Percentiles rank a stretch among this genome's conserved stretches.
These are phyloP conservation scores for Petroica traversi DNA, from an alignment of 2,113 vertebrate species.

Conservation along the genomic window DNA sequence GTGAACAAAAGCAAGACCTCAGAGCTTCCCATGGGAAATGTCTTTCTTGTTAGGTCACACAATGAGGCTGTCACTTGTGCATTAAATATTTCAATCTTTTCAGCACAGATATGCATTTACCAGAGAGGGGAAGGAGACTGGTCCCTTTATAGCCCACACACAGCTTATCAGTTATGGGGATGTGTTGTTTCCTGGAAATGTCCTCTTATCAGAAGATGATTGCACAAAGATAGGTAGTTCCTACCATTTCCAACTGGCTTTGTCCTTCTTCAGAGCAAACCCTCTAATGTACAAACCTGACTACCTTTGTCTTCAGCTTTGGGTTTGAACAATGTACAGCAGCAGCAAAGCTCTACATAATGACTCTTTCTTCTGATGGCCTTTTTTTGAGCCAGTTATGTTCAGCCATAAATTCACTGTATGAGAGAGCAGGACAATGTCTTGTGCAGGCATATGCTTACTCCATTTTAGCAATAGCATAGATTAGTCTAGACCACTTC, in stretches of 20 bases:
- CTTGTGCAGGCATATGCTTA: neutral
- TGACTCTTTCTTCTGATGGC: neutral
- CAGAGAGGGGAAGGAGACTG: neutral
- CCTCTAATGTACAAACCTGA: neutral
- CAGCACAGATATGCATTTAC: neutral
- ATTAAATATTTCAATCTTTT: neutral
- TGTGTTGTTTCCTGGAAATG: neutral
- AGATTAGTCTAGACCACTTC: neutral
- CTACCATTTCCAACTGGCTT: neutral
- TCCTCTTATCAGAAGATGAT: neutral
- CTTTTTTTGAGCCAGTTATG: neutral
- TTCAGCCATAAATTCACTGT: neutral
- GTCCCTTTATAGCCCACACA: neutral
- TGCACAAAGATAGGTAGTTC: neutral
- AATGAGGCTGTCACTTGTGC: neutral
- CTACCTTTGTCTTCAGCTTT: neutral
- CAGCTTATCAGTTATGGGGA: neutral
- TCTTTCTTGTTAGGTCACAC: neutral
- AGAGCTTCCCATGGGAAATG: slow-evolving; percentile 17
- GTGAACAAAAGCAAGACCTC: neutral
- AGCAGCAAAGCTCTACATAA: neutral
- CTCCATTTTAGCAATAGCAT: neutral
- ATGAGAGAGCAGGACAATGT: neutral
- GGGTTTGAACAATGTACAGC: neutral
- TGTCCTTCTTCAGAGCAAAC: neutral